Base-by-base conservation (phyloP, 2,113 vertebrate species). In the Myodes glareolus region DNA sequence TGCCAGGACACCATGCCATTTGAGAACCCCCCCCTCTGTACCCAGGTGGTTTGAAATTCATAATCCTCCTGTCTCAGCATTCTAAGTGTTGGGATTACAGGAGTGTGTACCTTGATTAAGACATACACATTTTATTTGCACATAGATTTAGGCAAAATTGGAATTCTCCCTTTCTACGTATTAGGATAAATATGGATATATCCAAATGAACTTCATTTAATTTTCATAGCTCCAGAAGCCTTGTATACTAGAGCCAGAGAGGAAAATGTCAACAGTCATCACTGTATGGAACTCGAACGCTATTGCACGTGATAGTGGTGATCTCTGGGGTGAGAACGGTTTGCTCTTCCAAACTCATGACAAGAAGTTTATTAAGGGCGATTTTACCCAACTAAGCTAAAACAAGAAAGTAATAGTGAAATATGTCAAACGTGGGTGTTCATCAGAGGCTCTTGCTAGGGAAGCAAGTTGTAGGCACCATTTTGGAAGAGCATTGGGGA, bases 91-190 rank as follows among this genome's bases (percentile, higher is more conserved):
- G 29, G 17, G 39, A 47, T 85, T 67, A 67, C 27, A 65, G 14
- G 63, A 67, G 5, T 47, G 29, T 50, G 6, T 11, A 45, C 27
- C 29, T 67, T 45, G 61, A 7, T 42, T 68, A 13, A 65, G 7
- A 91, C 84, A 80, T 84, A 73, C 4, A 58, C 10, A 90, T 92
- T 84, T 75, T 89, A 70, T 42, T 82, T 94, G 50, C 8, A 88
- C 39, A 78, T 33, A 90, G 36, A 95, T 82, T 78, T 33, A 92
- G 29, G n/a, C 17, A 92, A 93, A 94, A n/a, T 88, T 94, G 50
- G 9, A 33, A 11, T 88, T 50, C 4, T 23, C 23, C 91, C 27
- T 94, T 88, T 76, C 50, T 92, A 39, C 84, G 29, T 76, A 80
- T 65, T 86, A 82, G 29, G 88, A 80, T 67, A 89, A 94, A 63